Evolutionary conservation across 1,140 invertebrate species (phyloP).

Genomic region (Sarcophaga bullata): DNA sequence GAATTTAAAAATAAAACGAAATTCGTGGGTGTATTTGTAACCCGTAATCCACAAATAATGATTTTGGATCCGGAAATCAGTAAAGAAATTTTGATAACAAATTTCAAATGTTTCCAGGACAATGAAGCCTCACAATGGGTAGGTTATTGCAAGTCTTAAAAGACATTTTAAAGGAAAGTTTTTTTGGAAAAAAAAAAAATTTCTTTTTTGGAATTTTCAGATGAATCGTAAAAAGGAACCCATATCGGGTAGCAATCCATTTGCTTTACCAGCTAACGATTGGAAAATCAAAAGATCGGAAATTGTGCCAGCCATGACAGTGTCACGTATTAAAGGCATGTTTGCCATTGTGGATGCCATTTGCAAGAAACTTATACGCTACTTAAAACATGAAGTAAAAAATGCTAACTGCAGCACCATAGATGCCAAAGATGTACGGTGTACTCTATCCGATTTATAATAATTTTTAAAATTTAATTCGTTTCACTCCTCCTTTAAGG

Average conservation of each 20-base stretch:
- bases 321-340: constrained; percentile 39
- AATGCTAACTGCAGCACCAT: neutral
- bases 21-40: constrained; percentile 66
- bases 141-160: neutral
- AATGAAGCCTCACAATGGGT: constrained; percentile 49
- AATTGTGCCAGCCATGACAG: constrained; percentile 69
- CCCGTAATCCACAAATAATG: constrained; percentile 66
- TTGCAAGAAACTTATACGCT: neutral
- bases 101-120: constrained; percentile 65
- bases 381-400: neutral
- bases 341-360: constrained; percentile 36
- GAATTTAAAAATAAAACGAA: constrained; percentile 54
- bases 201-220: neutral
- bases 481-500: constrained; percentile 42
- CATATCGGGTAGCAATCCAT: constrained; percentile 66
- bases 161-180: neutral
- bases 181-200: neutral
- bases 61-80: constrained; percentile 68
- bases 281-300: constrained; percentile 70
- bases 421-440: constrained; percentile 55
- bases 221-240: constrained; percentile 59
- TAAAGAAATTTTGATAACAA: constrained; percentile 67
- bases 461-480: neutral
- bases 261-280: constrained; percentile 62
- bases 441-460: neutral